These are phyloP conservation scores for Cyrtonyx montezumae DNA, from an alignment of 2,113 vertebrate genomes.

Conservation along the genomic window DNA sequence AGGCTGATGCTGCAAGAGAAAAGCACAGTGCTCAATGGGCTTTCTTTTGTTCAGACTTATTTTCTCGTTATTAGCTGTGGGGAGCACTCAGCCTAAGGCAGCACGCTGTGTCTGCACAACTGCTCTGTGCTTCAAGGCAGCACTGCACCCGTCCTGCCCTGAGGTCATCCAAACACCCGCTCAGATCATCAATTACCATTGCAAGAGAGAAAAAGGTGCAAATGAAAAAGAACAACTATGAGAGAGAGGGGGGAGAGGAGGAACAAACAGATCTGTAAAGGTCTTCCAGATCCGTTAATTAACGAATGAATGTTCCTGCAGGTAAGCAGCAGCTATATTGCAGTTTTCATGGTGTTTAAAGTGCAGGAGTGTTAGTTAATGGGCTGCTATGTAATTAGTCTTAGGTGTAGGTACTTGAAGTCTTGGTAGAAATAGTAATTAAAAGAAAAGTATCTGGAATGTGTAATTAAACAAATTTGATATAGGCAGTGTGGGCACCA, in stretches of 20 bases:
- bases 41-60: neutral
- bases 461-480: neutral
- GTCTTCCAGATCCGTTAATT: neutral
- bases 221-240: neutral
- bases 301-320: neutral
- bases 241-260: neutral
- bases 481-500: neutral
- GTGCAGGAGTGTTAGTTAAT: neutral
- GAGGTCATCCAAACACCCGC: neutral
- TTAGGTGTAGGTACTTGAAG: neutral
- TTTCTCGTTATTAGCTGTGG: neutral
- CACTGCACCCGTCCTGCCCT: fast-evolving
- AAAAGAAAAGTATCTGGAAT: neutral
- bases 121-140: neutral
- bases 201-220: fast-evolving
- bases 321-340: neutral
- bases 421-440: neutral
- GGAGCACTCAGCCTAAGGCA: neutral
- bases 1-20: neutral
- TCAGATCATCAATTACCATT: neutral
- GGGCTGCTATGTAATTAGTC: neutral
- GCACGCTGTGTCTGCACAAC: too few species aligned
- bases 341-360: neutral
- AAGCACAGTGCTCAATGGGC: neutral
- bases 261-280: neutral